Percentiles rank a stretch among this genome's conserved stretches.
Conservation (phyloP, 1,140 invertebrate species). For the Fopius arisanus region DNA sequence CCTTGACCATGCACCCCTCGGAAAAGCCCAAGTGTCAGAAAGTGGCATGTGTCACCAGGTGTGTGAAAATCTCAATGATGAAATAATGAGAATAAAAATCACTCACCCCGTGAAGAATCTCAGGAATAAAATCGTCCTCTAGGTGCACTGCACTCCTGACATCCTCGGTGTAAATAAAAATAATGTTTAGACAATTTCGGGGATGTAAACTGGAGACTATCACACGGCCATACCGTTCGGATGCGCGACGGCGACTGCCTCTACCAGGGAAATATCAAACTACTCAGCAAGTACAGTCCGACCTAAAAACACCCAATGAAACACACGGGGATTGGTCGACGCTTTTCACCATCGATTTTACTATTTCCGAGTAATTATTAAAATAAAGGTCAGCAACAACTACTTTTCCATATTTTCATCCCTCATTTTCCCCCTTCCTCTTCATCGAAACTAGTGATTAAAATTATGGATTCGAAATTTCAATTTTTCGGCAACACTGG, state of each 20-base stretch:
- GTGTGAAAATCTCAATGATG: no score
- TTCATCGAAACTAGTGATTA: no score
- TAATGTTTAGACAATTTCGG: neutral
- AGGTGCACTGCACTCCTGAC: neutral
- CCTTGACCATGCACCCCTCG: neutral
- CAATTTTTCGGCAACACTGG: no score
- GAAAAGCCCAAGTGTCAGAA: conserved; percentile 41
- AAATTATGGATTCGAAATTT: no score
- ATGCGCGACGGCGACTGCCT: conserved; percentile 51
- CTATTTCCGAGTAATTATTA: conserved; percentile 8
- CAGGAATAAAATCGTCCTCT: no score
- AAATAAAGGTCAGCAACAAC: neutral
- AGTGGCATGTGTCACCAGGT: conserved; percentile 34
- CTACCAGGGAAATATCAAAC: conserved; percentile 46
- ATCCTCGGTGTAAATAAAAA: neutral
- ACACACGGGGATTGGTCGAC: conserved; percentile 19
- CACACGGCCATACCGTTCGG: conserved; percentile 50
- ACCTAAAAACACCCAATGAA: conserved; percentile 42
- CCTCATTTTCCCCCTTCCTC: no score
- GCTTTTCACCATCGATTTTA: conserved; percentile 10
- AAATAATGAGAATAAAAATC: neutral
- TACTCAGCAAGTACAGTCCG: conserved; percentile 43
- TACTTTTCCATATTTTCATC: no score
- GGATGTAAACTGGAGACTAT: no score
- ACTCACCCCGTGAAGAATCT: no score